These are phyloP conservation scores for Eleutherodactylus coqui DNA, from an alignment of 2,797 vertebrate species.

Conservation along the genomic window DNA sequence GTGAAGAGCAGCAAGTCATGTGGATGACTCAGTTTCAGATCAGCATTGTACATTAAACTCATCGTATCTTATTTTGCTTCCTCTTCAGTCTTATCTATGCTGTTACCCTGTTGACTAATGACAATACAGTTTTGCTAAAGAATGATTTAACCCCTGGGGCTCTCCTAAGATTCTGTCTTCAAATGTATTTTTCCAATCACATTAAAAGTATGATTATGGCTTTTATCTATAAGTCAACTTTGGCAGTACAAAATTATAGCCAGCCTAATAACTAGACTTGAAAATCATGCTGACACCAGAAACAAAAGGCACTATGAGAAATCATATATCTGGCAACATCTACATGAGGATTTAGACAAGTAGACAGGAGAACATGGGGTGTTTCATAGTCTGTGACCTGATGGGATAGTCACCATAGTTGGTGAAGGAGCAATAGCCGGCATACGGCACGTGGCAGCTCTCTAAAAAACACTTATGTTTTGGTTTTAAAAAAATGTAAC, in stretches of 20 bases:
- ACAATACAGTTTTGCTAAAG: constrained; percentile 15
- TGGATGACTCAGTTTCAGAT: too few species aligned
- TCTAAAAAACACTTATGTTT: neutral
- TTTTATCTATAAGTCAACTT: neutral
- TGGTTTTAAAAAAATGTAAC: neutral
- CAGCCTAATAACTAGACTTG: constrained; percentile 15
- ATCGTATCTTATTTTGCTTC: constrained; percentile 39
- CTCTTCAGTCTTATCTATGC: constrained; percentile 10
- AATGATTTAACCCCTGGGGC: constrained; percentile 15
- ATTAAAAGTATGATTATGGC: constrained; percentile 21
- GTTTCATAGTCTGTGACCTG: neutral
- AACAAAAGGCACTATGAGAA: constrained; percentile 13
- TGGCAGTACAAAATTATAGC: neutral
- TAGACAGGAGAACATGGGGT: neutral
- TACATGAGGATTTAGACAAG: neutral
- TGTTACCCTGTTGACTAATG: constrained; percentile 36
- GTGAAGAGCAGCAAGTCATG: too few species aligned
- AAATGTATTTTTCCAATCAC: neutral
- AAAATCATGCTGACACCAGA: constrained; percentile 15
- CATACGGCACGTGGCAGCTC: neutral
- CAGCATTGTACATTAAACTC: constrained; percentile 35
- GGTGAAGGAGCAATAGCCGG: neutral
- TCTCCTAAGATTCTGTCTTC: neutral
- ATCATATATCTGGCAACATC: neutral
- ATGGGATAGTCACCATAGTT: neutral